Conservation (phyloP, 2,113 vertebrate genomes). For the Phalacrocorax carbo region DNA sequence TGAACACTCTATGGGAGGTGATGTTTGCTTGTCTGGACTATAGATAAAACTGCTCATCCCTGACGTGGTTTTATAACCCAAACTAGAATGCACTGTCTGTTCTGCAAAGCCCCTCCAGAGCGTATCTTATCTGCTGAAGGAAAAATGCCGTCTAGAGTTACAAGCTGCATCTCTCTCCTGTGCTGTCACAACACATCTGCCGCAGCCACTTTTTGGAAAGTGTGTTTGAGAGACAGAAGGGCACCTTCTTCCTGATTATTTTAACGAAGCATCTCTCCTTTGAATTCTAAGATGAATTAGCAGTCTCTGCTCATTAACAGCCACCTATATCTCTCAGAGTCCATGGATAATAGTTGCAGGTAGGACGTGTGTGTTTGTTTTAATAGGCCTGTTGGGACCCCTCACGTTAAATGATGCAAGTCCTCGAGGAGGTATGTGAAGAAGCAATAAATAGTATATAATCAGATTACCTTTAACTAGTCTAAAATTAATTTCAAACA, state of each 20-base stretch:
- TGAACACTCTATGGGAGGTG: not conserved
- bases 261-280: not conserved
- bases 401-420: not conserved
- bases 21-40: not conserved
- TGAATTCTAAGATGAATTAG: not conserved
- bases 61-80: not conserved
- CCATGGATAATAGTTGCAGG: not conserved
- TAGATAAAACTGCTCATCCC: not conserved
- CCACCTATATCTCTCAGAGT: not conserved
- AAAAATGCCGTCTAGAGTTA: not conserved
- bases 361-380: not conserved
- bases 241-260: not conserved
- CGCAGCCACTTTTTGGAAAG: not conserved
- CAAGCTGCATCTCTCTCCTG: not conserved
- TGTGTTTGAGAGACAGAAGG: not conserved
- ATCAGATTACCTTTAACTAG: not conserved
- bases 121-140: not conserved
- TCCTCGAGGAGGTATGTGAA: not conserved
- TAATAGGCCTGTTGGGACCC: conserved; percentile 22
- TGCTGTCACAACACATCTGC: not conserved
- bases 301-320: conserved; percentile 19
- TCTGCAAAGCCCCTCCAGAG: not conserved
- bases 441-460: not conserved
- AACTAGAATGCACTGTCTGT: not conserved
- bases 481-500: not conserved